Evolutionary conservation across 37 sponge, comb jelly and placozoan genomes (phyloP).

Genomic region (Crambe crambe): DNA sequence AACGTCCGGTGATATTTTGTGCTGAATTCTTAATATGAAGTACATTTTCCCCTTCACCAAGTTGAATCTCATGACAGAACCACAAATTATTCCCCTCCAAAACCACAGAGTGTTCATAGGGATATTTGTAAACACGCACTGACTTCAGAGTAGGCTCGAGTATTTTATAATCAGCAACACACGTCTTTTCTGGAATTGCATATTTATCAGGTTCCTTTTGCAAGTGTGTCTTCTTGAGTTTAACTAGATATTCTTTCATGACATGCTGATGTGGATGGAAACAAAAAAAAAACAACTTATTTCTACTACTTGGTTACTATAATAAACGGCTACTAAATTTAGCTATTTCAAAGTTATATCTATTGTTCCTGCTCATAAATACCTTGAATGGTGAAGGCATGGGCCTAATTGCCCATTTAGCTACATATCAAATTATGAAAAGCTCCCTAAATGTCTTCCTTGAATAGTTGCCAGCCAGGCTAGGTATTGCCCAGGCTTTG

Average conservation of each 20-base stretch:
- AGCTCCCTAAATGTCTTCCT: too few species aligned
- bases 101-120: conserved; percentile 11
- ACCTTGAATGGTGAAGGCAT: too few species aligned
- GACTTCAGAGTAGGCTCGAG: conserved; percentile 2
- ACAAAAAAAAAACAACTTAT: too few species aligned
- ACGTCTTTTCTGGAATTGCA: not conserved
- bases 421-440: too few species aligned
- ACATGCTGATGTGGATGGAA: conserved; percentile 21
- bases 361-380: too few species aligned
- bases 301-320: too few species aligned
- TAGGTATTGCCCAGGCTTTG: too few species aligned
- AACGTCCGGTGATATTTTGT: not conserved
- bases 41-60: conserved; percentile 5
- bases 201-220: not conserved
- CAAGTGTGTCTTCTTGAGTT: not conserved
- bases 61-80: conserved; percentile 18
- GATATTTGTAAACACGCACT: conserved; percentile 17
- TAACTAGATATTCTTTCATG: conserved; percentile 4
- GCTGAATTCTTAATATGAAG: not conserved
- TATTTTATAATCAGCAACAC: not conserved
- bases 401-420: too few species aligned
- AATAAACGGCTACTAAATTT: too few species aligned
- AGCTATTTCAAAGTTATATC: too few species aligned
- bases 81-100: conserved; percentile 36
- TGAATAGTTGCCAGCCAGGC: too few species aligned